Percentiles rank a stretch among this genome's conserved stretches.
phyloP scores from a whole-genome alignment of 1,140 invertebrate genomes.

The Pygmarrhopalites habei region DNA sequence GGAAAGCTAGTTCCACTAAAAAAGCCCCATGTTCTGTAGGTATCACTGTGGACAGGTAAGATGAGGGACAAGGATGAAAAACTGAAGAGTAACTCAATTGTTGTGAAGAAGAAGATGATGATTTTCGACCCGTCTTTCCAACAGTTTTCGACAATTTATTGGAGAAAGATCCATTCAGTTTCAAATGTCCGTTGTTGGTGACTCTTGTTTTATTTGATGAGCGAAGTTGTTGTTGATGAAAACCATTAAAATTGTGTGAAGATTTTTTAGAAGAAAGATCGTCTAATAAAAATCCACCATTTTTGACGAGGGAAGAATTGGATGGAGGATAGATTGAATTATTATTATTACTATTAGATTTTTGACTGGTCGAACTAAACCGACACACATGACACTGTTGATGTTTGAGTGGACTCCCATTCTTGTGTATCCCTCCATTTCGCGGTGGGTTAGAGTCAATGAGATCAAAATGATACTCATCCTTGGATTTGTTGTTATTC shows the following conservation, averaged over 20 bases:
- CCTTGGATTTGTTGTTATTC: too few species aligned
- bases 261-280: too few species aligned
- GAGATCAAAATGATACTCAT: too few species aligned
- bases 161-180: neutral
- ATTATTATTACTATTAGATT: slow-evolving; percentile 23
- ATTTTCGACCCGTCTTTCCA: neutral
- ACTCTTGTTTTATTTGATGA: too few species aligned
- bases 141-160: neutral
- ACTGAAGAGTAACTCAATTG: too few species aligned
- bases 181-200: neutral
- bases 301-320: neutral
- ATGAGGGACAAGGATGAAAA: too few species aligned
- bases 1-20: slow-evolving; percentile 54
- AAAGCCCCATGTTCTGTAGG: slow-evolving; percentile 14
- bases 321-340: slow-evolving; percentile 7
- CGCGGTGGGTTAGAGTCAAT: too few species aligned
- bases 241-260: neutral
- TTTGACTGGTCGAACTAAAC: slow-evolving; percentile 8
- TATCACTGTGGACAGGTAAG: too few species aligned
- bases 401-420: too few species aligned
- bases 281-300: too few species aligned
- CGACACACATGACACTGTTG: slow-evolving; percentile 16
- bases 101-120: too few species aligned
- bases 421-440: too few species aligned
- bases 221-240: slow-evolving; percentile 2